Base-by-base conservation (phyloP, 2,888 invertebrate genomes). In the Limnephilus lunatus region DNA sequence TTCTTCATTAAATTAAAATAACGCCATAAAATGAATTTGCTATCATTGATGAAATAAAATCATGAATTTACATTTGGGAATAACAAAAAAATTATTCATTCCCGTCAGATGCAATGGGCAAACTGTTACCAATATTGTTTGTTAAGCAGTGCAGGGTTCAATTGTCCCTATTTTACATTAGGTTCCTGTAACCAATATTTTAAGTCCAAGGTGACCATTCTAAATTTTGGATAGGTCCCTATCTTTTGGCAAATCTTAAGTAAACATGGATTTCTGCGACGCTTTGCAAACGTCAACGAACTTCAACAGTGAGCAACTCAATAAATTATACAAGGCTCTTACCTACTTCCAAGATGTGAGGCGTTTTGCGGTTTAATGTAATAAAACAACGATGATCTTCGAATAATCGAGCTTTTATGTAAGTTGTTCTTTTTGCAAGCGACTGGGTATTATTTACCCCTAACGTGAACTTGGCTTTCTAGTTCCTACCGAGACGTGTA, bases 261-360 rank as follows among this genome's bases (percentile, higher is more conserved):
- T 90, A 90, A 85, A 90, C 90, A 85, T 44, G 85, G 85, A 12
- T 85, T 44, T 80, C 30, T 80, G 90, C 80, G 85, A 90, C 68
- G 68, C 53, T 85, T 53, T 80, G 85, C n/a, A 90, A 85, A 85
- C 85, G 83, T 85, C 80, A 85, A 80, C 48, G 39, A 85, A 90
- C 25, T 68, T 68, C 68, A 68, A 68, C 85, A 85, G 19, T 85
- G 44, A 25, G 39, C 19, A 85, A 35, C 15, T 86, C 83, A 25
- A 90, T 90, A 85, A 89, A 89, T 81, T 89, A 89, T 81, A 14
- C 31, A 35, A 19, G 30, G 1, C 25, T 32, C 11, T 83, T 86
- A 86, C 86, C 86, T 86, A 88, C 88, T 88, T 68, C 32, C 32
- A 68, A n/a, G 44, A 48, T 44, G 48, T 48, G 44, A 44, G 86